Percentiles rank a stretch among this genome's conserved stretches.
Conservation (phyloP, 2,113 vertebrate genomes). For the Solenodon paradoxus region DNA sequence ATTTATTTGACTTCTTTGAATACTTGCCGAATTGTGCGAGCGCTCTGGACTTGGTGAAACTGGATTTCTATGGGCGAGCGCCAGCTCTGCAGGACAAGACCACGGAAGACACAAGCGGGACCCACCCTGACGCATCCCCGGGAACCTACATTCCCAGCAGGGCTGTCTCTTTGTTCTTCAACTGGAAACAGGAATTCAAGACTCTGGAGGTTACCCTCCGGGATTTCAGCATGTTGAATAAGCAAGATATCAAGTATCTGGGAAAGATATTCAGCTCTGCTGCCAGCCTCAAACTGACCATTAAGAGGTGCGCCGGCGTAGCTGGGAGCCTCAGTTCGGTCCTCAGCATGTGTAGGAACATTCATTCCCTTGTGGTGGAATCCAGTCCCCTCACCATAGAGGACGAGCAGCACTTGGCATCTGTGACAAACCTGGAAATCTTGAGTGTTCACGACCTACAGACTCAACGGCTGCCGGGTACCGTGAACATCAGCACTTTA, state of each 20-base stretch:
- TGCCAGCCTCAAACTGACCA: constrained; percentile 53
- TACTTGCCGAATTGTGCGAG: constrained; percentile 74
- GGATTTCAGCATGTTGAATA: constrained; percentile 70
- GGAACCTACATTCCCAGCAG: constrained; percentile 69
- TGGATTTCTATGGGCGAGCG: constrained; percentile 66
- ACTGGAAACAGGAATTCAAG: constrained; percentile 71
- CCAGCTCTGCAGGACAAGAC: background rate
- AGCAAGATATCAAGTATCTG: constrained; percentile 70
- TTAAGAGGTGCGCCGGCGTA: constrained; percentile 67
- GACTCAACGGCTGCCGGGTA: constrained; percentile 56
- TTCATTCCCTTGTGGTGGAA: constrained; percentile 68
- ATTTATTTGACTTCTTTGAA: constrained; percentile 77
- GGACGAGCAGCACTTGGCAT: constrained; percentile 62
- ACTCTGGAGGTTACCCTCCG: constrained; percentile 73
- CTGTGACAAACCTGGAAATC: constrained; percentile 63
- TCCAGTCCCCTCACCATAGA: constrained; percentile 65
- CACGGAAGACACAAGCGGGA: background rate
- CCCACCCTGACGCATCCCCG: background rate
- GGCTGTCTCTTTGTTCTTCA: constrained; percentile 76
- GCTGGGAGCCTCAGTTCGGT: constrained; percentile 52
- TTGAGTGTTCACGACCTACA: constrained; percentile 61
- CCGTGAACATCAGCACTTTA: background rate
- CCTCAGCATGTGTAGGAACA: constrained; percentile 67
- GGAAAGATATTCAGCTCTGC: constrained; percentile 79
- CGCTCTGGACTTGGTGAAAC: constrained; percentile 67